phyloP scores from a whole-genome alignment of 2,113 vertebrate species.

The Embiotoca jacksoni region DNA sequence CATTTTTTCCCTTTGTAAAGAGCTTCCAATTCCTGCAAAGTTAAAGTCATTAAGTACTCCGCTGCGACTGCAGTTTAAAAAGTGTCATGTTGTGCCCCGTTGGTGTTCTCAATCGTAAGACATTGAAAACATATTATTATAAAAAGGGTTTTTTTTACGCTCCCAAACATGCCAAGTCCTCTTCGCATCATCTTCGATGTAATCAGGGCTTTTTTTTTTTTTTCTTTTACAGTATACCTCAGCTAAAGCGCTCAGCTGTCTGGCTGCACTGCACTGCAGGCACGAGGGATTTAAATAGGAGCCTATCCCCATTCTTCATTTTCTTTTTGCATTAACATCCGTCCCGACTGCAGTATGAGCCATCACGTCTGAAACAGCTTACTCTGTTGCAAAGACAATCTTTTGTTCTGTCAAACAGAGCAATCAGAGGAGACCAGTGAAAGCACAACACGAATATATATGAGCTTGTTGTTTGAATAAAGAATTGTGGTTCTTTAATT shows the following conservation, averaged over 20 bases:
- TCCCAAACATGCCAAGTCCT: conserved; percentile 32
- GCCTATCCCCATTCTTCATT: conserved; percentile 54
- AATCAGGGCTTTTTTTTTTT: conserved; percentile 47
- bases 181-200: conserved; percentile 55
- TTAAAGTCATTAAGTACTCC: conserved; percentile 12
- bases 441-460: conserved; percentile 31
- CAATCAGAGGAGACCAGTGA: conserved; percentile 40
- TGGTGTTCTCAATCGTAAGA: conserved; percentile 34
- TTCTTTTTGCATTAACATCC: conserved; percentile 54
- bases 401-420: conserved; percentile 57
- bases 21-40: conserved; percentile 8
- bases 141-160: conserved; percentile 56
- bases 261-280: conserved; percentile 28
- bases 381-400: conserved; percentile 47
- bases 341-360: conserved; percentile 45
- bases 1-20: neutral
- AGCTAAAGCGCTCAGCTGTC: conserved; percentile 49
- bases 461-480: conserved; percentile 22
- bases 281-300: conserved; percentile 45
- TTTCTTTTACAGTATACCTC: conserved; percentile 8
- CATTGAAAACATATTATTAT: conserved; percentile 30
- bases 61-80: conserved; percentile 20
- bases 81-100: conserved; percentile 26
- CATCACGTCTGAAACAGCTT: conserved; percentile 55
- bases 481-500: conserved; percentile 17